Conservation (phyloP, 2,113 vertebrate genomes). For the Crotalus tigris region DNA sequence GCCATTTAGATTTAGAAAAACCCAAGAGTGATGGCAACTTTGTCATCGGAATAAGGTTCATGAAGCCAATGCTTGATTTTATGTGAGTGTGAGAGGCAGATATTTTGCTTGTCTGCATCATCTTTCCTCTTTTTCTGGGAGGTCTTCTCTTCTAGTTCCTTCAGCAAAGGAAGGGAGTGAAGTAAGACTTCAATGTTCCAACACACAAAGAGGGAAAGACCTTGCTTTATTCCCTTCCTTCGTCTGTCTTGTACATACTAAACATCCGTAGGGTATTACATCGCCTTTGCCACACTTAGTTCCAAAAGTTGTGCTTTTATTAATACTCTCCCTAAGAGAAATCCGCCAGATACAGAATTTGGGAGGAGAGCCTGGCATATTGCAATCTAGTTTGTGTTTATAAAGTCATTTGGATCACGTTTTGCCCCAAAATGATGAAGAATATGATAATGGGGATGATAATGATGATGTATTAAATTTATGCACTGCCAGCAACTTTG, state of each 20-base stretch:
- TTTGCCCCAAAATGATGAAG: neutral
- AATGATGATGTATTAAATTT: neutral
- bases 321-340: neutral
- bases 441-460: neutral
- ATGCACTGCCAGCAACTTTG: neutral
- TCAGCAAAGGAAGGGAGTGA: too few relatives aligned
- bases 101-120: neutral
- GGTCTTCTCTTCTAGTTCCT: neutral
- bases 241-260: neutral
- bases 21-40: neutral
- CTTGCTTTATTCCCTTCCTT: neutral
- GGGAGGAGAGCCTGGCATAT: neutral
- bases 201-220: neutral
- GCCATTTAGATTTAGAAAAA: neutral
- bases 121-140: neutral
- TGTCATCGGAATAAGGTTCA: neutral
- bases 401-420: neutral
- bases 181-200: neutral
- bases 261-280: neutral
- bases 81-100: neutral
- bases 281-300: neutral
- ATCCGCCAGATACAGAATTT: neutral
- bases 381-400: neutral
- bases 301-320: neutral
- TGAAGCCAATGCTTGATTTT: neutral